A percentile compares a stretch with the other conserved stretches of the same genome.
phyloP scores from a whole-genome alignment of 2,888 invertebrate species.

The Acronicta alni region DNA sequence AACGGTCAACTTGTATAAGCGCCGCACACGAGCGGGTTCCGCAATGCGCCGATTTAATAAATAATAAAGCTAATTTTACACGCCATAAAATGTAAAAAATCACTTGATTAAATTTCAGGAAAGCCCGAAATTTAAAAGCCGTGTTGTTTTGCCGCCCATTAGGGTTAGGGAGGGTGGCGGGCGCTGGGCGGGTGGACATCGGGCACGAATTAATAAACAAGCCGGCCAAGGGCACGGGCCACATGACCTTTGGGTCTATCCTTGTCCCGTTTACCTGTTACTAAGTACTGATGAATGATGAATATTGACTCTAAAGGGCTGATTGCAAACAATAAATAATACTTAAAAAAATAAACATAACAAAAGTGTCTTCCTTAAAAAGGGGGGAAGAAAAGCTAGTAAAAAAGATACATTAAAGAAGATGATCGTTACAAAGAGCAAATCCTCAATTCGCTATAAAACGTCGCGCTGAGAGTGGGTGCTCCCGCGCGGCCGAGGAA shows the following conservation, averaged over 20 bases:
- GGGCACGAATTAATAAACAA: conserved; percentile 87
- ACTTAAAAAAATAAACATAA: conserved; percentile 5
- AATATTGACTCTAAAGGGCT: conserved; percentile 15
- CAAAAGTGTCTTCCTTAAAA: conserved; percentile 4
- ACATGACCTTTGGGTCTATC: conserved; percentile 76
- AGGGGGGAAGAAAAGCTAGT: conserved; percentile 30
- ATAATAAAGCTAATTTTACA: conserved; percentile 71
- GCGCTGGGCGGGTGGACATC: conserved; percentile 73
- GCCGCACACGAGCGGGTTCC: conserved; percentile 35
- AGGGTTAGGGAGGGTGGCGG: conserved; percentile 78
- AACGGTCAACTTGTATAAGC: conserved; percentile 38
- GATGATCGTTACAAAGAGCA: conserved; percentile 74
- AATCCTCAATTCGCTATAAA: conserved; percentile 84
- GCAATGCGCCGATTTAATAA: conserved; percentile 55
- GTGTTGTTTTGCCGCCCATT: conserved; percentile 82
- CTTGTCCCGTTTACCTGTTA: conserved; percentile 73
- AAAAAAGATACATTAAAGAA: conserved; percentile 67
- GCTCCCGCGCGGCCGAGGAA: conserved; percentile 85
- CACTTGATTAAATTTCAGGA: conserved; percentile 80
- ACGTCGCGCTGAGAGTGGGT: conserved; percentile 81
- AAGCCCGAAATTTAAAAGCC: conserved; percentile 81
- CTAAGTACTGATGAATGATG: conserved; percentile 42
- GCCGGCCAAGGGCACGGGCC: conserved; percentile 82
- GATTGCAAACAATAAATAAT: conserved; percentile 10
- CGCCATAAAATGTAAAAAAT: conserved; percentile 73